Conservation (phyloP, 2,888 invertebrate species). For the Eumerus sabulonum region DNA sequence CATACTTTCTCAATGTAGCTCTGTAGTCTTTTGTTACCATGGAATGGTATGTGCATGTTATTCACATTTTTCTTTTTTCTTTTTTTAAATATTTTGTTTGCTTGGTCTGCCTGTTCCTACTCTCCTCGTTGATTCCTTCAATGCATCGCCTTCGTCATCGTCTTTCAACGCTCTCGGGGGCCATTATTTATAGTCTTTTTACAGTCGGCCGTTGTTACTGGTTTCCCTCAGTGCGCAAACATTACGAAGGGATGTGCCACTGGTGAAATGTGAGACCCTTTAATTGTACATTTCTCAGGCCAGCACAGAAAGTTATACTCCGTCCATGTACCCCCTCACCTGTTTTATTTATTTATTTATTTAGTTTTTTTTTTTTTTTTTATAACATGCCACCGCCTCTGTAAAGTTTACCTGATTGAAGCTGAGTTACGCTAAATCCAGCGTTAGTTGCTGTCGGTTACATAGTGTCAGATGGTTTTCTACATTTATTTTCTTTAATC, state of each 20-base stretch:
- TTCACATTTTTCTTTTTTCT: constrained; percentile 39
- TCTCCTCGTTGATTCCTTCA: not conserved
- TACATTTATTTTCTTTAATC: constrained; percentile 38
- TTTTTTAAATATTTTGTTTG: constrained; percentile 4
- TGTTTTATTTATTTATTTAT: constrained; percentile 18
- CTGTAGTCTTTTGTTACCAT: constrained; percentile 48
- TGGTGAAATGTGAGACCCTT: constrained; percentile 62
- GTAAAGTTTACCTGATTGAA: constrained; percentile 29
- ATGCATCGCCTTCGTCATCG: too few relatives aligned
- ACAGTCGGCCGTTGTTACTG: constrained; percentile 39
- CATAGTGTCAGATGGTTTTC: constrained; percentile 50
- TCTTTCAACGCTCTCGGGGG: constrained; percentile 35
- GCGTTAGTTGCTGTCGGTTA: constrained; percentile 5
- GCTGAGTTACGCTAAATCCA: constrained; percentile 17
- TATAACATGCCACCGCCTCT: not conserved
- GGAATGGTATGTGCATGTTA: constrained; percentile 46
- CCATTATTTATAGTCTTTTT: constrained; percentile 47
- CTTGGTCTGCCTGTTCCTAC: not conserved
- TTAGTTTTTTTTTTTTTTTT: constrained; percentile 7
- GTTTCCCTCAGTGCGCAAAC: constrained; percentile 46
- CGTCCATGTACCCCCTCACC: not conserved
- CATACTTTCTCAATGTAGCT: constrained; percentile 45
- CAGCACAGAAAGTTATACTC: constrained; percentile 42
- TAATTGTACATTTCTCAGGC: constrained; percentile 41
- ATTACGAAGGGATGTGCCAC: constrained; percentile 54